Percentiles rank a stretch among this genome's conserved stretches.
These are phyloP conservation scores for Nicator chloris DNA, from an alignment of 2,113 vertebrate species.

Conservation along the genomic window DNA sequence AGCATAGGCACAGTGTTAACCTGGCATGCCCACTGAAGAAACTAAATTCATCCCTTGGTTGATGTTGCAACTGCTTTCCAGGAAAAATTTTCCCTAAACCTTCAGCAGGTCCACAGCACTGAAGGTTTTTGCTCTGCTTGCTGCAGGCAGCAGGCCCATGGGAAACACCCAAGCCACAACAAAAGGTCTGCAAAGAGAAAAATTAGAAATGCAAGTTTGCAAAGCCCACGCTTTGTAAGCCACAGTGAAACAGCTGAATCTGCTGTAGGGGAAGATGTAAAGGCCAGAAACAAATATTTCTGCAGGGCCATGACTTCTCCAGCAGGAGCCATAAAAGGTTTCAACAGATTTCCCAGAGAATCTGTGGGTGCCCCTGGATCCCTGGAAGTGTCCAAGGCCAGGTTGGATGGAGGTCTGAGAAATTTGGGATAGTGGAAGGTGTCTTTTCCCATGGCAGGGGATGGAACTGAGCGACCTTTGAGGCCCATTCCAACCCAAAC, in stretches of 20 bases:
- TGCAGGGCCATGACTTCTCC: background rate
- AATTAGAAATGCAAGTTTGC: background rate
- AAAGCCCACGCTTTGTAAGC: background rate
- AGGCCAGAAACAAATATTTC: background rate
- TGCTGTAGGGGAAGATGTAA: background rate
- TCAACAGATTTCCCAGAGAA: background rate
- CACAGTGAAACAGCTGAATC: background rate
- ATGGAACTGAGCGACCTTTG: background rate
- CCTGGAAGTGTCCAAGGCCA: background rate
- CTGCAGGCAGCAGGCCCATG: background rate
- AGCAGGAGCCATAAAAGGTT: background rate
- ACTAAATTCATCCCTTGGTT: background rate
- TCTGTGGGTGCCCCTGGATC: background rate
- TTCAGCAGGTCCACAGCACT: background rate
- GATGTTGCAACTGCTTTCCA: background rate
- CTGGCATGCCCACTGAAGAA: background rate
- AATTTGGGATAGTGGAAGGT: fast-evolving
- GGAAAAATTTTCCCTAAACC: background rate
- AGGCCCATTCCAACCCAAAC: background rate
- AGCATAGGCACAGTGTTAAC: background rate
- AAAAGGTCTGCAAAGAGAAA: background rate
- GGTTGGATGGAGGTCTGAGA: fast-evolving
- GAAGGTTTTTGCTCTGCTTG: background rate
- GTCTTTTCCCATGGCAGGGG: background rate
- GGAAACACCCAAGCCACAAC: background rate